Base-by-base conservation (phyloP, 1,140 invertebrate genomes). In the Penaeus chinensis region DNA sequence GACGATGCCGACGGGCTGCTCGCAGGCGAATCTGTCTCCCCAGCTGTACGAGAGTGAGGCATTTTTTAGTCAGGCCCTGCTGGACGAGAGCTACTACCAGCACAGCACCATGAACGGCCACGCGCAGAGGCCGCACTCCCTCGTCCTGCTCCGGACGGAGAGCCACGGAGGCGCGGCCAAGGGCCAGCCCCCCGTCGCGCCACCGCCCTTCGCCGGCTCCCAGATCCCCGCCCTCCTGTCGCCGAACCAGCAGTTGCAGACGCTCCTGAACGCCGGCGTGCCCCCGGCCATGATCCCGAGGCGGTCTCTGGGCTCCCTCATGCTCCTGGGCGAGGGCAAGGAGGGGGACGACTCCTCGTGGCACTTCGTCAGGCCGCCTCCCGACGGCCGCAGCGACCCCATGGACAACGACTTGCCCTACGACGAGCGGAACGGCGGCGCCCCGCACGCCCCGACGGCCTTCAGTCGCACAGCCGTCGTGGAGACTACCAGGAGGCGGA, bases 341-440 rank as follows among this genome's bases (percentile, higher is more conserved):
- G 91, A 91, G 62, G 91, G 91, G 54, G 90, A 91, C 76, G 90
- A 91, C 54, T 91, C 91, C 27, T 91, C 91, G 0, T 91, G 91
- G 91, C 89, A 90, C 78, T 91, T 90, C 82, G 82, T 90, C 42
- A 65, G 88, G 32, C 86, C 86, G 20, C 86, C 86, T 27, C 80
- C 86, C 62, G 86, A 87, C 77, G 86, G 86, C 1, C 86, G 74
- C 24, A 87, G 86, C 54, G 81, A 87, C 60, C 80, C 86, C 27
- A 81, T 82, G 16, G 76, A 60, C 60, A 81, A 83, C 11, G 65
- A 22, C 8, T 79, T 78, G 42, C 54, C 54, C 1, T 54, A 16
- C 54, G 54, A 54, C 54, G 54, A 54, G 54, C 10, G 10, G 54
- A 54, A 54, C 54, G 16, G 11, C 54, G 54, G 8, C 54, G 16